A percentile compares a stretch with the other conserved stretches of the same genome.
Evolutionary conservation across 2,113 vertebrate genomes (phyloP).

Genomic region (Bubo blakistoni): DNA sequence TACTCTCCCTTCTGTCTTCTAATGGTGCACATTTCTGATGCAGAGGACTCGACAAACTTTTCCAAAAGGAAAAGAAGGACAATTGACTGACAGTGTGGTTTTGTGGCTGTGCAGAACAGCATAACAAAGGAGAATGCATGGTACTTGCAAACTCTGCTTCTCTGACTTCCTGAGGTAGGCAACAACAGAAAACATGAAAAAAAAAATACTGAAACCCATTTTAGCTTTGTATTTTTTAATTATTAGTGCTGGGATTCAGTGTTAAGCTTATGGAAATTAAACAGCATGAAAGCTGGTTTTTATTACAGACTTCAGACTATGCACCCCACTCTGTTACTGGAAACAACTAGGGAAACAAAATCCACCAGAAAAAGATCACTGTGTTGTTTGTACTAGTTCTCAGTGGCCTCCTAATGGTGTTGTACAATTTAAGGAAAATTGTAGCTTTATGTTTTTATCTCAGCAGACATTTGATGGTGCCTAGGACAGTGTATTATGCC

Average conservation of each 20-base stretch:
- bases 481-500: not conserved
- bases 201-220: not conserved
- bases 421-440: not conserved
- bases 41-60: not conserved
- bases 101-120: not conserved
- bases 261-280: not conserved
- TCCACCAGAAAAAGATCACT: not conserved
- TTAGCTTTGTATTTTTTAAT: slow-evolving; percentile 13
- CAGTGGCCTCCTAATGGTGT: not conserved
- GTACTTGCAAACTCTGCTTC: not conserved
- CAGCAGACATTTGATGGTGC: not conserved
- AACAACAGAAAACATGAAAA: not conserved
- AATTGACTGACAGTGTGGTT: not conserved
- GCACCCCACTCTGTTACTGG: not conserved
- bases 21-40: not conserved
- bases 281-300: not conserved
- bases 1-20: not conserved
- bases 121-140: not conserved
- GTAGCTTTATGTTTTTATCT: not conserved
- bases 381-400: not conserved
- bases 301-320: not conserved
- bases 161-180: not conserved
- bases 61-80: not conserved
- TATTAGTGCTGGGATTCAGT: not conserved
- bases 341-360: not conserved